Percentiles rank a stretch among this genome's conserved stretches.
Evolutionary conservation across 2,888 invertebrate species (phyloP).

Genomic region (Caenorhabditis auriculariae): DNA sequence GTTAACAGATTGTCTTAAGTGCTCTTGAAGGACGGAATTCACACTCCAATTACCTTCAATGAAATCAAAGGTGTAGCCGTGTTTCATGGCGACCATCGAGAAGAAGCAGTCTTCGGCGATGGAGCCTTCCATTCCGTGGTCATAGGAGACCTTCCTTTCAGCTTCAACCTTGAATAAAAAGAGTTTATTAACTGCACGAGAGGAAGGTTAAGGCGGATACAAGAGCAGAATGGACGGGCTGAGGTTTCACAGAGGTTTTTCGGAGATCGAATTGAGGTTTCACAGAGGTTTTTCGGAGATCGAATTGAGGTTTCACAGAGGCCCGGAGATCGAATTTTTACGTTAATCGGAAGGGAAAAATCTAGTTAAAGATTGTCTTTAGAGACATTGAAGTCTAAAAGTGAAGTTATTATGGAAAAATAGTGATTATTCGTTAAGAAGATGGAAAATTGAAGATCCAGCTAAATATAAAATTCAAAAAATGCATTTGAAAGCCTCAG

Average conservation of each 20-base stretch:
- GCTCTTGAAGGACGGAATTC: not conserved
- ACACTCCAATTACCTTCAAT: constrained; percentile 73
- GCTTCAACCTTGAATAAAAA: constrained; percentile 69
- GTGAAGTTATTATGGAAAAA: not conserved
- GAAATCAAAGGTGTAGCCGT: constrained; percentile 90
- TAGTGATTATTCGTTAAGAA: not conserved
- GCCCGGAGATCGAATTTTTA: no score
- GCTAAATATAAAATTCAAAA: no score
- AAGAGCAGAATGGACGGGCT: not conserved
- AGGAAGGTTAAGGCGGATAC: not conserved
- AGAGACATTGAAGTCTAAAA: no score
- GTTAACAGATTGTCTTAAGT: not conserved
- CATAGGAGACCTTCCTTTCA: constrained; percentile 88
- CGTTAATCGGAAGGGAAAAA: no score
- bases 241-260: not conserved
- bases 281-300: no score
- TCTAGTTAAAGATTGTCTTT: no score
- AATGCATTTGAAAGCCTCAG: no score
- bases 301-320: no score
- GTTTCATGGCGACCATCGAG: constrained; percentile 87
- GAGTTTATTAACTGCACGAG: no score
- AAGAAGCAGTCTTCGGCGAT: constrained; percentile 98
- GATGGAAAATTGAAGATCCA: not conserved
- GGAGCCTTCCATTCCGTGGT: constrained; percentile 92
- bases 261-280: no score